These are phyloP conservation scores for Hippocampus abdominalis DNA, from an alignment of 2,113 vertebrate species.

Conservation along the genomic window DNA sequence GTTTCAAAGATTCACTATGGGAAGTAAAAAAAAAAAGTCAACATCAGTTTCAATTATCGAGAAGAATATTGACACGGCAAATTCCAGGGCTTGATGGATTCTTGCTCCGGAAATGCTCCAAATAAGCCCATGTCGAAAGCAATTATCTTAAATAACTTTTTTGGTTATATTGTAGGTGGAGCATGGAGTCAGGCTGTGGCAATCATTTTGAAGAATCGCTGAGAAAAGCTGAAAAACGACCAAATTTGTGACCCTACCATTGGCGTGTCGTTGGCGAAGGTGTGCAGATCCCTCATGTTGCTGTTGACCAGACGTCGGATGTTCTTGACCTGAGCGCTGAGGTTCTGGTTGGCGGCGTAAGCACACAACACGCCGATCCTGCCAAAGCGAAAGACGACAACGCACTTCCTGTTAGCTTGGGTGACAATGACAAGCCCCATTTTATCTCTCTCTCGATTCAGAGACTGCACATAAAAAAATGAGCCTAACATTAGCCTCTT, in stretches of 20 bases:
- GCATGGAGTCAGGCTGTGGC: neutral
- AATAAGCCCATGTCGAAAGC: no score
- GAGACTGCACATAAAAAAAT: no score
- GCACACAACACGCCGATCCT: slow-evolving; percentile 86
- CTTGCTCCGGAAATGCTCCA: no score
- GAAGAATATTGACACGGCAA: no score
- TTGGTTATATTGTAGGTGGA: neutral
- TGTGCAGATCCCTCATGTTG: slow-evolving; percentile 88
- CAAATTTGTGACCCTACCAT: slow-evolving; percentile 69
- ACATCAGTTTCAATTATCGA: no score
- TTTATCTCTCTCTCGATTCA: no score
- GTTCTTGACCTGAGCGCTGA: slow-evolving; percentile 80
- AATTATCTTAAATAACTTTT: no score
- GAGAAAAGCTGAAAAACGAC: neutral
- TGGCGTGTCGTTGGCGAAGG: slow-evolving; percentile 79
- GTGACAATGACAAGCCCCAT: no score
- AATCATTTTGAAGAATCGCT: neutral
- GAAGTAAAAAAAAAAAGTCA: no score
- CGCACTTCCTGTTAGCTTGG: slow-evolving; percentile 5
- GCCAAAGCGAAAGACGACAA: slow-evolving; percentile 19
- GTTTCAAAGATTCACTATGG: no score
- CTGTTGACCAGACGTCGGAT: slow-evolving; percentile 79
- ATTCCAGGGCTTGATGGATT: no score
- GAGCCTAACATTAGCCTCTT: no score
- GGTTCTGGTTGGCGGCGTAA: slow-evolving; percentile 86